These are phyloP conservation scores for Drosophila silvestris DNA, from an alignment of 2,888 invertebrate species.

Conservation along the genomic window DNA sequence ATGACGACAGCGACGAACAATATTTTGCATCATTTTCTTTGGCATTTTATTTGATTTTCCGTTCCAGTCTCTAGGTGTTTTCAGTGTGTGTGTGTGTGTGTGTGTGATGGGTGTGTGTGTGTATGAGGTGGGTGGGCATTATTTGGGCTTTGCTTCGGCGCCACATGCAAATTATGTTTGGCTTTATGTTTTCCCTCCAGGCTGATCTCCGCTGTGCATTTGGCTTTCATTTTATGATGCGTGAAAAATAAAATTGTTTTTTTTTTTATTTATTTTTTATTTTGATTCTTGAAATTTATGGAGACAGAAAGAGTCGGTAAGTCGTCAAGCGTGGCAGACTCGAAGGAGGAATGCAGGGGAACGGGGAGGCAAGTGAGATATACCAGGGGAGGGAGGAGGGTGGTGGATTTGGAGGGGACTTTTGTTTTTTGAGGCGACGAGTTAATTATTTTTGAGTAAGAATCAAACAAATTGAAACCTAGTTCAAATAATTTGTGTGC, in stretches of 20 bases:
- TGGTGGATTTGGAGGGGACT: neutral
- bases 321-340: neutral
- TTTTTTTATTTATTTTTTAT: slow-evolving; percentile 43
- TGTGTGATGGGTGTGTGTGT: neutral
- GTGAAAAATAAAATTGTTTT: slow-evolving; percentile 39
- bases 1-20: slow-evolving; percentile 24
- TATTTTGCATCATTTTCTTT: slow-evolving; percentile 59
- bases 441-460: slow-evolving; percentile 25
- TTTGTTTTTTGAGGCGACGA: neutral
- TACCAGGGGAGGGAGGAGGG: neutral
- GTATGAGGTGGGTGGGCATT: neutral
- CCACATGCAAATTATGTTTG: slow-evolving; percentile 65
- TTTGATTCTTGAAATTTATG: slow-evolving; percentile 56
- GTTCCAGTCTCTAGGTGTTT: slow-evolving; percentile 1
- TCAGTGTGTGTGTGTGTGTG: neutral
- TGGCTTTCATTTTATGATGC: slow-evolving; percentile 41
- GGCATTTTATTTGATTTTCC: slow-evolving; percentile 65
- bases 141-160: slow-evolving; percentile 18
- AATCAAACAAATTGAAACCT: neutral
- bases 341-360: neutral
- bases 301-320: slow-evolving; percentile 13
- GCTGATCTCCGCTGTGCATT: slow-evolving; percentile 14
- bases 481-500: slow-evolving; percentile 11
- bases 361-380: slow-evolving; percentile 1
- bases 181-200: neutral